Evolutionary conservation across 2,113 vertebrate genomes (phyloP).

Genomic region (Grammomys dolichurus): DNA sequence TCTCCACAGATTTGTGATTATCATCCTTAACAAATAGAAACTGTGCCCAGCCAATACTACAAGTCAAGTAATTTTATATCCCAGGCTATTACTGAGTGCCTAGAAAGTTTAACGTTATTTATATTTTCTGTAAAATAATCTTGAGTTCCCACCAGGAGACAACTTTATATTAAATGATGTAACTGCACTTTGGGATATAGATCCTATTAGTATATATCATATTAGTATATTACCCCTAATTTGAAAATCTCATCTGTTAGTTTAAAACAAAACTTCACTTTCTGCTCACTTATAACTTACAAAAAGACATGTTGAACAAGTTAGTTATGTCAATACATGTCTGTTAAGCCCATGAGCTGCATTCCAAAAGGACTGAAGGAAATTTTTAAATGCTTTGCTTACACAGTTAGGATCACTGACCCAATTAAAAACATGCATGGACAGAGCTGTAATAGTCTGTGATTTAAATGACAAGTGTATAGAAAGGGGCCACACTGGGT

Average conservation of each 20-base stretch:
- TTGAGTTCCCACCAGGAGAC: constrained; percentile 52
- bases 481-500: constrained; percentile 19
- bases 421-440: constrained; percentile 78
- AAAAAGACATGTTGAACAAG: constrained; percentile 84
- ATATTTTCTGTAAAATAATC: constrained; percentile 70
- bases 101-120: constrained; percentile 63
- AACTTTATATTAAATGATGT: constrained; percentile 58
- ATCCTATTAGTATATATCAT: not conserved
- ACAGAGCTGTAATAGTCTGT: constrained; percentile 41
- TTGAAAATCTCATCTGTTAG: constrained; percentile 68
- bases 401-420: constrained; percentile 75
- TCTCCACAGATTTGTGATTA: not conserved
- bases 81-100: not conserved
- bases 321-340: constrained; percentile 84
- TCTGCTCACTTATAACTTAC: constrained; percentile 76
- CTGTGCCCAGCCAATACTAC: not conserved
- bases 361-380: constrained; percentile 82
- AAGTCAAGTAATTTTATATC: constrained; percentile 22
- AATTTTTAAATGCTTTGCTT: constrained; percentile 74
- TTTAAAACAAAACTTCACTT: constrained; percentile 74
- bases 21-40: not conserved
- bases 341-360: constrained; percentile 79
- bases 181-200: constrained; percentile 31
- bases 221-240: constrained; percentile 68
- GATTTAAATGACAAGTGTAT: constrained; percentile 64